Percentiles rank a stretch among this genome's conserved stretches.
Conservation (phyloP, 2,113 vertebrate genomes). For the Pituophis catenifer region DNA sequence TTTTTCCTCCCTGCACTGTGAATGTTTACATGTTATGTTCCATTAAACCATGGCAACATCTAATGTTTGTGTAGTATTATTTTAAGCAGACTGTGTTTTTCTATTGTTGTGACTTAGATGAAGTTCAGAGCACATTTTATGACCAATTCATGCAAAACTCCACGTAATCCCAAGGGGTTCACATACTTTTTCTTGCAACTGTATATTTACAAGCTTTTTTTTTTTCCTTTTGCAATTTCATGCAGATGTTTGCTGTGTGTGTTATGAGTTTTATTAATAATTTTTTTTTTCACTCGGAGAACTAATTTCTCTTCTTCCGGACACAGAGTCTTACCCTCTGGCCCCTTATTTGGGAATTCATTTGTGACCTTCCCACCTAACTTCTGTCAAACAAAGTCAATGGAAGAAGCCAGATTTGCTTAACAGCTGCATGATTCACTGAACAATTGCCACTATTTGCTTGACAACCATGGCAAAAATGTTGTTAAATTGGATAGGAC, state of each 20-base stretch:
- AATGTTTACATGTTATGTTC: too few species aligned
- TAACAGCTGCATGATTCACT: background rate
- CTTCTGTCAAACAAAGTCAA: background rate
- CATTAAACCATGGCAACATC: too few species aligned
- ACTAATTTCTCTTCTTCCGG: background rate
- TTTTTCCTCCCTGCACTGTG: too few species aligned
- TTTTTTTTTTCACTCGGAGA: background rate
- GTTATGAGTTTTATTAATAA: background rate
- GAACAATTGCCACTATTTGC: background rate
- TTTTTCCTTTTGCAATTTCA: background rate
- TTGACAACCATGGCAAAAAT: background rate
- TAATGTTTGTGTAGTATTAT: too few species aligned
- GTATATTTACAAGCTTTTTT: background rate
- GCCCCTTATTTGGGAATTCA: background rate
- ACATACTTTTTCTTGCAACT: too few species aligned
- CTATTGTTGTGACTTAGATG: too few species aligned
- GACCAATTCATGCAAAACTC: too few species aligned
- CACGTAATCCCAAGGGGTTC: too few species aligned
- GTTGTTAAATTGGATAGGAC: background rate
- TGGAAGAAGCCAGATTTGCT: background rate
- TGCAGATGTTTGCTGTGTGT: background rate
- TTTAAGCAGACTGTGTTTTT: too few species aligned
- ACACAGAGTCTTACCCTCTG: background rate
- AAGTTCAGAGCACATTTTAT: too few species aligned
- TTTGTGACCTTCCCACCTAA: background rate